phyloP scores from a whole-genome alignment of 2,888 invertebrate species.

The Drosophila ezoana region DNA sequence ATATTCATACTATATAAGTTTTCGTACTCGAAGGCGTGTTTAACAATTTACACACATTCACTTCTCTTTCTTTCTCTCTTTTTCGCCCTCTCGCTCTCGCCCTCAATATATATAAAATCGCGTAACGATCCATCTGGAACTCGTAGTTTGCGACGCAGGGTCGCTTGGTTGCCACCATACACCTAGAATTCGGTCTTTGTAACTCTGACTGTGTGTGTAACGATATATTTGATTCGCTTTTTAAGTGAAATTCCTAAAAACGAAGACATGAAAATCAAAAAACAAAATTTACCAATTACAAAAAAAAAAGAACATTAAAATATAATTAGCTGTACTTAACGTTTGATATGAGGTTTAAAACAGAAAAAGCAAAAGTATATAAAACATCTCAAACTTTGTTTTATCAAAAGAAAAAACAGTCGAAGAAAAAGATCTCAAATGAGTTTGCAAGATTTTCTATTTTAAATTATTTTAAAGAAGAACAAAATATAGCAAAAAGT shows the following conservation, averaged over 20 bases:
- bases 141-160: conserved; percentile 83
- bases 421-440: conserved; percentile 52
- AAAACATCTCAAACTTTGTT: conserved; percentile 31
- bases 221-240: conserved; percentile 83
- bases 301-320: conserved; percentile 1
- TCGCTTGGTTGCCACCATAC: conserved; percentile 84
- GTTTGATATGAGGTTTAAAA: conserved; percentile 50
- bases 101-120: conserved; percentile 18
- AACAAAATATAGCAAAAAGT: not conserved
- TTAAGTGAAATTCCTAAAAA: conserved; percentile 72
- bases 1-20: conserved; percentile 39
- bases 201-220: conserved; percentile 84
- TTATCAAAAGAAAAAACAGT: conserved; percentile 15
- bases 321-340: conserved; percentile 72
- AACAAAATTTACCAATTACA: conserved; percentile 29
- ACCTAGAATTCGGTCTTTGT: conserved; percentile 84
- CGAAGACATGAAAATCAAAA: conserved; percentile 8
- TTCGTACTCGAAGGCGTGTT: conserved; percentile 39
- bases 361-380: conserved; percentile 14
- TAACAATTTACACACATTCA: conserved; percentile 64
- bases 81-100: conserved; percentile 51
- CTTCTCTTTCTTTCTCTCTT: conserved; percentile 65
- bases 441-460: conserved; percentile 81
- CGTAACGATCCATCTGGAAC: conserved; percentile 56
- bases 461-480: conserved; percentile 64